Evolutionary conservation across 37 sponge, comb jelly and placozoan species (phyloP).

Genomic region (Geodia barretti): DNA sequence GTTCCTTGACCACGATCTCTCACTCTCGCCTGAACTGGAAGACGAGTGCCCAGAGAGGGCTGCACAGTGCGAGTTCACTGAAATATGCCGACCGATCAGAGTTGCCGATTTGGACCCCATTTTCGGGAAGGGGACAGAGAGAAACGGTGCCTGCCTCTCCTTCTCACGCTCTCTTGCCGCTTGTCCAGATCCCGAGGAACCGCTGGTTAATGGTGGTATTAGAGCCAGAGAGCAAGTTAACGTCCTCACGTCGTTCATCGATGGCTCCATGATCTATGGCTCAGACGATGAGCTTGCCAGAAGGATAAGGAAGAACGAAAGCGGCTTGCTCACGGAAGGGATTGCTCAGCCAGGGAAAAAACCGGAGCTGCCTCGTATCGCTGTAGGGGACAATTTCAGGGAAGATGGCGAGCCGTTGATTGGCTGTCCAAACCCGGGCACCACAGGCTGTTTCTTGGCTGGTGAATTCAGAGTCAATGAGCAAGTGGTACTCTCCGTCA

Average conservation of each 20-base stretch:
- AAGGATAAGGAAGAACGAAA: not conserved
- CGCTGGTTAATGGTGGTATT: not conserved
- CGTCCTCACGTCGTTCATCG: constrained; percentile 75
- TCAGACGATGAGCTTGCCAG: constrained; percentile 21
- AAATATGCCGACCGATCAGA: constrained; percentile 56
- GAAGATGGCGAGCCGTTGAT: not conserved
- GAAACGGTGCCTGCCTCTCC: constrained; percentile 58
- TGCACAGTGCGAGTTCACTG: constrained; percentile 15
- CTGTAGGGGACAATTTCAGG: not conserved
- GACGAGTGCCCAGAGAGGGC: constrained; percentile 17
- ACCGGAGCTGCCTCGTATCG: not conserved
- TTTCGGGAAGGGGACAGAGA: constrained; percentile 36
- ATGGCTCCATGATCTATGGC: constrained; percentile 85
- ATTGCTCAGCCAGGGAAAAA: not conserved
- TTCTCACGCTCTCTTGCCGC: constrained; percentile 61
- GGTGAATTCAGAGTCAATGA: constrained; percentile 76
- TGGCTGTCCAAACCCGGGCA: not conserved
- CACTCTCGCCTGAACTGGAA: constrained; percentile 48
- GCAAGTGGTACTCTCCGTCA: constrained; percentile 54
- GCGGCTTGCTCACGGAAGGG: not conserved
- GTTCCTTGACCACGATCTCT: constrained; percentile 90
- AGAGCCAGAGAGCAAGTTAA: constrained; percentile 68
- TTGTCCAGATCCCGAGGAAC: constrained; percentile 19
- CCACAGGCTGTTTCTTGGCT: constrained; percentile 36
- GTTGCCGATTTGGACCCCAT: constrained; percentile 30